Conservation (phyloP, 1,140 invertebrate genomes). For the Trachelipus rathkii region DNA sequence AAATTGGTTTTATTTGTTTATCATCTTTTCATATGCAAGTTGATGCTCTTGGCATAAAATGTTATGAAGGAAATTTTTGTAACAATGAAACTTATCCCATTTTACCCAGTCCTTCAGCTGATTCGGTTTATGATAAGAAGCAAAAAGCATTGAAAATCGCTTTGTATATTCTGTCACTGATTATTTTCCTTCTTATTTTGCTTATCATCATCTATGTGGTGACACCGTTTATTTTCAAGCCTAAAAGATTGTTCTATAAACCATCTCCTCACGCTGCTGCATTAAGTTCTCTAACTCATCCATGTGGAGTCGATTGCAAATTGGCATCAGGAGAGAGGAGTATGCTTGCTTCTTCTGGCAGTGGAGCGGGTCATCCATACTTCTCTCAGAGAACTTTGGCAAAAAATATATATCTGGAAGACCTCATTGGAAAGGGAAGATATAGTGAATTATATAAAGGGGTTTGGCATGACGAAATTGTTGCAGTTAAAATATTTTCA, state of each 20-base stretch:
- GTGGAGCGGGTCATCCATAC: conserved; percentile 74
- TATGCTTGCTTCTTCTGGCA: conserved; percentile 61
- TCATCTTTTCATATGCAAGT: no score
- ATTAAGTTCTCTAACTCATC: no score
- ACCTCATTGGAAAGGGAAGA: conserved; percentile 70
- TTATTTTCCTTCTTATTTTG: no score
- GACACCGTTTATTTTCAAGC: no score
- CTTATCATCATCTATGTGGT: no score
- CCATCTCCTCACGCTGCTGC: no score
- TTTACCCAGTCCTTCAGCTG: background rate
- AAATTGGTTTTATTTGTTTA: no score
- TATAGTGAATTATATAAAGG: conserved; percentile 79
- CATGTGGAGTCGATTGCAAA: no score
- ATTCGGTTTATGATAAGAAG: no score
- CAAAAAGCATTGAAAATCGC: no score
- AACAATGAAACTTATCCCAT: background rate
- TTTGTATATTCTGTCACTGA: no score
- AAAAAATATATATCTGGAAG: conserved; percentile 67
- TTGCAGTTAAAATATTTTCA: conserved; percentile 88
- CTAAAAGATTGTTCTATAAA: no score
- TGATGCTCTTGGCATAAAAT: background rate
- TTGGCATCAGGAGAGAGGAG: background rate
- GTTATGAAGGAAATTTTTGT: background rate
- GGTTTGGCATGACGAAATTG: conserved; percentile 76
- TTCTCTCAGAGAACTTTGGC: conserved; percentile 73